These are phyloP conservation scores for Typhlomys cinereus DNA, from an alignment of 2,113 vertebrate genomes.

Conservation along the genomic window DNA sequence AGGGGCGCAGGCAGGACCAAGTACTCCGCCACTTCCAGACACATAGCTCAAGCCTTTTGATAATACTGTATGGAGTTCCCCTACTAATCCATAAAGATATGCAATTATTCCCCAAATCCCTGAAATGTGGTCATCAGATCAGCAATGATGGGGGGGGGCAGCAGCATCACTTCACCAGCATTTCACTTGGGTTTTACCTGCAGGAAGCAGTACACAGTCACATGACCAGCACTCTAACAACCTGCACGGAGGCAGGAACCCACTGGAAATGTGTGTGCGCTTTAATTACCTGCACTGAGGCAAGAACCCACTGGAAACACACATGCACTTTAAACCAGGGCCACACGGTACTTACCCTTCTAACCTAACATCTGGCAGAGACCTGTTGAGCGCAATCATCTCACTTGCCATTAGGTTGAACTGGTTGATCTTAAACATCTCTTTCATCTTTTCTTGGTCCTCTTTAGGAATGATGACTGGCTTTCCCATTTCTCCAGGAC, in stretches of 20 bases:
- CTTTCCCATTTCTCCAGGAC: slow-evolving; percentile 98
- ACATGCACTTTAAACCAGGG: slow-evolving; percentile 44
- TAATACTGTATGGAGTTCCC: slow-evolving; percentile 47
- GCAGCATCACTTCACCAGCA: slow-evolving; percentile 17
- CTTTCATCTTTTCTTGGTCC: slow-evolving; percentile 99
- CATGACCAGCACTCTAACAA: slow-evolving; percentile 10
- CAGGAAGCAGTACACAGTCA: not conserved
- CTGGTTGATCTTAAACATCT: slow-evolving; percentile 99
- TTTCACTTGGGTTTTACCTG: slow-evolving; percentile 24
- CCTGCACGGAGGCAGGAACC: not conserved
- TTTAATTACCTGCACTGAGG: slow-evolving; percentile 1
- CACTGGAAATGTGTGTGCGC: slow-evolving; percentile 23
- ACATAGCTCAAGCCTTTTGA: not conserved
- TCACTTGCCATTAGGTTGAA: slow-evolving; percentile 99
- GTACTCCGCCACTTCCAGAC: not conserved
- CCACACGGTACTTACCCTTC: slow-evolving; percentile 92
- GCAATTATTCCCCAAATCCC: slow-evolving; percentile 1
- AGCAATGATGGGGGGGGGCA: not conserved
- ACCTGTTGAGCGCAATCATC: slow-evolving; percentile 98
- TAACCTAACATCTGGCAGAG: slow-evolving; percentile 96
- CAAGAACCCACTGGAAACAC: slow-evolving; percentile 1
- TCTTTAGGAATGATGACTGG: slow-evolving; percentile 98
- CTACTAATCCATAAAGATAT: slow-evolving; percentile 44
- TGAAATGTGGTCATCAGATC: slow-evolving; percentile 29
- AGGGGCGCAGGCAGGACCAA: not conserved